phyloP scores from a whole-genome alignment of 1,140 invertebrate species.

The Heliconius himera region DNA sequence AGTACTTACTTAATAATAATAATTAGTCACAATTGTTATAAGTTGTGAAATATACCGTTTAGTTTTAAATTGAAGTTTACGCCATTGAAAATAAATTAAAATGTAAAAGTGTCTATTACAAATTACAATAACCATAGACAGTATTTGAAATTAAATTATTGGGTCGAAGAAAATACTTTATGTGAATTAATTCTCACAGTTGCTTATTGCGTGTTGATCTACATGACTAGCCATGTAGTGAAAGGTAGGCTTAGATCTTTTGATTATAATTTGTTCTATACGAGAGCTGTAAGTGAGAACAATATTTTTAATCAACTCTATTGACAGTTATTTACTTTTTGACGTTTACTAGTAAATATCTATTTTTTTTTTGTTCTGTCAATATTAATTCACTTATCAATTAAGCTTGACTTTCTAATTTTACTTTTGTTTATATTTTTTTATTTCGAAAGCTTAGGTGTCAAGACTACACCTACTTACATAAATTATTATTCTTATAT shows the following conservation, averaged over 20 bases:
- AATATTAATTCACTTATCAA: not conserved
- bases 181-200: slow-evolving; percentile 37
- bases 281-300: not conserved
- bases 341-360: too few species aligned
- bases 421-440: not conserved
- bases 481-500: too few species aligned
- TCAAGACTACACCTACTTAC: too few species aligned
- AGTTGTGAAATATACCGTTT: not conserved
- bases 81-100: not conserved
- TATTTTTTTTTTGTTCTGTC: not conserved
- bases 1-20: not conserved
- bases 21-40: not conserved
- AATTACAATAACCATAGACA: not conserved
- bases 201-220: slow-evolving; percentile 55
- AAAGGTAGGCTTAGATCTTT: slow-evolving; percentile 50
- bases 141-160: not conserved
- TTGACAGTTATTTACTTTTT: not conserved
- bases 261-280: slow-evolving; percentile 43
- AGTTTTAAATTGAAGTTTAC: slow-evolving; percentile 15
- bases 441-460: too few species aligned
- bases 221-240: slow-evolving; percentile 47
- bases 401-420: not conserved
- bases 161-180: slow-evolving; percentile 10
- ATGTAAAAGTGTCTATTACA: not conserved
- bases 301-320: not conserved